These are phyloP conservation scores for Trissolcus brochymenae DNA, from an alignment of 2,888 invertebrate genomes.

Conservation along the genomic window DNA sequence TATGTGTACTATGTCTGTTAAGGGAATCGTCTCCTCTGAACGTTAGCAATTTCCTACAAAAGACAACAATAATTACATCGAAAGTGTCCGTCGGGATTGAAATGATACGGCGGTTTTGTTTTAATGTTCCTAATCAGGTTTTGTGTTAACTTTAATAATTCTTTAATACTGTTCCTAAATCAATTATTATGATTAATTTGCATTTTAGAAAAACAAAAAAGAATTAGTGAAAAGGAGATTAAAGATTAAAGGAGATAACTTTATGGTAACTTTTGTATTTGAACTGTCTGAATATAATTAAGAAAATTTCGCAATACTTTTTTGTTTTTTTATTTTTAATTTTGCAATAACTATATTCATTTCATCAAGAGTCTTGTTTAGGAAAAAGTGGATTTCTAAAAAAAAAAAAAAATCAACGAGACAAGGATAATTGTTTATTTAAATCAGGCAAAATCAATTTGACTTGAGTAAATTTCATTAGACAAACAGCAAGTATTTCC, in stretches of 20 bases:
- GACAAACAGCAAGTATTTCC: neutral
- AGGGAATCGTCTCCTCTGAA: slow-evolving; percentile 7
- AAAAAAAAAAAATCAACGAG: neutral
- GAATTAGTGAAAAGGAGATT: no score
- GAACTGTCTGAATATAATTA: no score
- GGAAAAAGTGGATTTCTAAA: neutral
- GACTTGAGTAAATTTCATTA: slow-evolving; percentile 3
- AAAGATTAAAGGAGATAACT: no score
- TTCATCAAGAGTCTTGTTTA: no score
- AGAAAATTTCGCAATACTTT: no score
- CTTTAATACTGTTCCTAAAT: neutral
- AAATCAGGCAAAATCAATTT: neutral
- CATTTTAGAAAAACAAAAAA: no score
- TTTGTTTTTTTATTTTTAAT: no score
- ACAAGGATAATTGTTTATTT: neutral
- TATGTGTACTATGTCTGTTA: slow-evolving; percentile 6
- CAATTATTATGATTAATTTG: neutral
- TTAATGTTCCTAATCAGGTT: slow-evolving; percentile 1
- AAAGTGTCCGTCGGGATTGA: slow-evolving; percentile 21
- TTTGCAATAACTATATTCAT: no score
- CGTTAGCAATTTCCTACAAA: slow-evolving; percentile 6
- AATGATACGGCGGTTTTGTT: slow-evolving; percentile 14
- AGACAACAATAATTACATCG: slow-evolving; percentile 19
- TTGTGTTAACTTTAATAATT: neutral
- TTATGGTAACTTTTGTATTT: no score